Percentiles rank a stretch among this genome's conserved stretches.
Conservation (phyloP, 2,888 invertebrate species). For the Xestoiulus laeticollis region DNA sequence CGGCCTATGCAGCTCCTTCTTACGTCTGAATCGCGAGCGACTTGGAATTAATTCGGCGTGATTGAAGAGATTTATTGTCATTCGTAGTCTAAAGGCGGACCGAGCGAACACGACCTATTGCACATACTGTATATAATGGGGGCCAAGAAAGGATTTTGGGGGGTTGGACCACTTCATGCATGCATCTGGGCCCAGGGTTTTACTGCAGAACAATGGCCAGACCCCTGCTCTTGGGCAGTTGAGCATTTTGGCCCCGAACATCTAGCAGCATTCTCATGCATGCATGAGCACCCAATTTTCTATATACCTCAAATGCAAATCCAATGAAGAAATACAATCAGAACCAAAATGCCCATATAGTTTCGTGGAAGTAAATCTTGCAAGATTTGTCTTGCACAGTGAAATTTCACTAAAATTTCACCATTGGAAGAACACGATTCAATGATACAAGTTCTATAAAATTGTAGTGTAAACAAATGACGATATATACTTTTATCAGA, state of each 20-base stretch:
- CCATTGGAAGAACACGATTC: too few species aligned
- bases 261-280: not conserved
- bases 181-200: conserved; percentile 1
- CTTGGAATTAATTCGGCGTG: conserved; percentile 54
- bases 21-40: conserved; percentile 20
- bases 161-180: not conserved
- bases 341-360: not conserved
- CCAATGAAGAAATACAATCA: not conserved
- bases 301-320: not conserved
- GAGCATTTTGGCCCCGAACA: not conserved
- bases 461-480: too few species aligned
- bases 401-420: too few species aligned
- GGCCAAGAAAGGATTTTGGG: not conserved
- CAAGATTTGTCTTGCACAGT: too few species aligned
- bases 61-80: conserved; percentile 54
- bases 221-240: conserved; percentile 26
- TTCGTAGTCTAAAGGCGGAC: conserved; percentile 28
- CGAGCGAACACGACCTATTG: not conserved
- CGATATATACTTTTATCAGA: too few species aligned
- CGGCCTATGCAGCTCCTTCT: conserved; percentile 47
- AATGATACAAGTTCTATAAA: too few species aligned
- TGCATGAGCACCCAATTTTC: not conserved
- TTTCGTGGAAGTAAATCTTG: too few species aligned
- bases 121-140: not conserved
- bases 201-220: not conserved